Base-by-base conservation (phyloP, 2,113 vertebrate species). In the Zeus faber region DNA sequence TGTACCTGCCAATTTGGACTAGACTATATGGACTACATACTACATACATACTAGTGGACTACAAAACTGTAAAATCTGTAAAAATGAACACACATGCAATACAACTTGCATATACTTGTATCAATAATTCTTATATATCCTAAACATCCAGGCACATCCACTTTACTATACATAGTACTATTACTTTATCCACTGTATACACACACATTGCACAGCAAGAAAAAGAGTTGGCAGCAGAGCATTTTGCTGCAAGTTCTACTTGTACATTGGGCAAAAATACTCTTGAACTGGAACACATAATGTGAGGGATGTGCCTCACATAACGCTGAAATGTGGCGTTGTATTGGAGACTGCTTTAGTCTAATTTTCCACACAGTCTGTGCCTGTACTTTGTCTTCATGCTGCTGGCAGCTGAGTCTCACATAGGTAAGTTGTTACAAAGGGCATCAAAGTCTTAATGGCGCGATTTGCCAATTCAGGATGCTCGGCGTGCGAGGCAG, bases 311-410 rank as follows among this genome's bases (percentile, higher is more conserved):
- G 46, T n/a, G 21, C 24, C 24, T 3, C 16, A 25, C 46, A 48
- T 39, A 39, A 39, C 37, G 37, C 37, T 24, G 20, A 7, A 48
- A 10, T 48, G 21, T 48, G 9, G 3, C 20, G 18, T n/a, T n/a
- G 20, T 24, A 48, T 48, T 24, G 46, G 22, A 25, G 46, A 3
- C 22, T 23, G 22, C 13, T 48, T 24, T 7, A 48, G 46, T 5
- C 1, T 48, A 4, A 48, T 5, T 6, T 48, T 31, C 29, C 29
- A 10, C 16, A 10, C n/a, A 23, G 18, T 48, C 6, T 48, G 5
- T 48, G 18, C 46, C 46, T 48, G 24, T 24, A 21, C 11, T 48
- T 48, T 14, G 46, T 48, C 22, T 48, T 31, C 29, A 31, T 31
- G 29, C 29, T 31, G 29, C 11, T 24, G 46, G 24, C 20, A 1